Evolutionary conservation across 2,113 vertebrate genomes (phyloP), one percentile per base, ranked within the genome.

Genomic region (Barnardius zonarius): DNA sequence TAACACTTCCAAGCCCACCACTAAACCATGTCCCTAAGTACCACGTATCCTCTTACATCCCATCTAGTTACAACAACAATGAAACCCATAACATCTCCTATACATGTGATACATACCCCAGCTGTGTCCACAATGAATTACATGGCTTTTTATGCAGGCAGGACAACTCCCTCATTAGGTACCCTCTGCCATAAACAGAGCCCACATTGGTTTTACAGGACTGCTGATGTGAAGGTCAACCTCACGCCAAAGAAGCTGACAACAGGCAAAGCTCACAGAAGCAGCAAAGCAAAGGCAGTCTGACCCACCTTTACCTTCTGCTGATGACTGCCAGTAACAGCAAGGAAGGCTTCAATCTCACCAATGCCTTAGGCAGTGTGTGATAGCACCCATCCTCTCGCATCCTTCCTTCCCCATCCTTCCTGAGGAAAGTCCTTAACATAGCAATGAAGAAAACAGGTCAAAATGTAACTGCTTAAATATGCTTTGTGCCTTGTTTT

Each of bases 61-160:
- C 44, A 77, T 3, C 54, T 33, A 10, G 63, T 44, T 74, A 55
- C 5, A 61, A 57, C 5, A 88, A 37, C 2, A 3, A 88, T 68
- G 20, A 83, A 80, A 80, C 8, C n/a, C 10, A 0, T 35, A 55
- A 9, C 43, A 48, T 16, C 57, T 75, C 55, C 57, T 31, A 2
- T 3, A 46, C 22, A 35, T 13, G 8, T 1, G 6, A 52, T 16
- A 14, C 7, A 2, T 0, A 0, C 62, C 16, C 35, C 67, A 77
- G 12, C 27, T 57, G 18, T 8, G 6, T 9, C 28, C 54, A 37
- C 57, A 41, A 16, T 6, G 4, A n/a, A 13, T n/a, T 44, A 35
- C 24, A 28, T 6, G 5, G 28, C 39, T 46, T 72, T 88, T 44
- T 57, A 43, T 5, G 24, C 17, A 39, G 31, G 17, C 16, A 33